Percentiles rank a stretch among this genome's conserved stretches.
phyloP scores from a whole-genome alignment of 2,888 invertebrate genomes.

The Scaptomyza flava region DNA sequence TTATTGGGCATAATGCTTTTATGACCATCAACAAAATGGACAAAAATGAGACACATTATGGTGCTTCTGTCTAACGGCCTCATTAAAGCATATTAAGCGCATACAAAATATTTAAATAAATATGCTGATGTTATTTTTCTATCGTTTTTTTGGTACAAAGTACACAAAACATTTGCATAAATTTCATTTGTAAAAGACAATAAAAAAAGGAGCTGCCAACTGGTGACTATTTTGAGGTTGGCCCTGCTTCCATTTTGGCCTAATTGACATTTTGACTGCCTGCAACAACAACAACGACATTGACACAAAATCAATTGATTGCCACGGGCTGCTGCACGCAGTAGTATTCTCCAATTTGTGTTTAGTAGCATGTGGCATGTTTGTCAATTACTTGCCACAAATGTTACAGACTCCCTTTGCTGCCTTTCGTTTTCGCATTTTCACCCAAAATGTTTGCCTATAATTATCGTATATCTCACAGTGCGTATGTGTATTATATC shows the following conservation, averaged over 20 bases:
- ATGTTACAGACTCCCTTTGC: slow-evolving; percentile 8
- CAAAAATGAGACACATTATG: slow-evolving; percentile 65
- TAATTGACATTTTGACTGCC: slow-evolving; percentile 73
- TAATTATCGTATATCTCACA: slow-evolving; percentile 50
- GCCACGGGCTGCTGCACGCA: slow-evolving; percentile 43
- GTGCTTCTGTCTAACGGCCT: slow-evolving; percentile 7
- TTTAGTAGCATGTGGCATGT: slow-evolving; percentile 78
- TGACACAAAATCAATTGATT: slow-evolving; percentile 71
- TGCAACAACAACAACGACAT: slow-evolving; percentile 23
- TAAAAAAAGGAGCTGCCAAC: slow-evolving; percentile 34
- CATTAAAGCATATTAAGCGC: slow-evolving; percentile 37
- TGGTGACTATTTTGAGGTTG: slow-evolving; percentile 33
- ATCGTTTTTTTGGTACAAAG: neutral
- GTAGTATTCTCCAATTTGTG: slow-evolving; percentile 67
- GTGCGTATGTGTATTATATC: slow-evolving; percentile 78
- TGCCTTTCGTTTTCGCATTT: slow-evolving; percentile 12
- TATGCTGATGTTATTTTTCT: slow-evolving; percentile 4
- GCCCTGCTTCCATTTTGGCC: slow-evolving; percentile 4
- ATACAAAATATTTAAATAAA: slow-evolving; percentile 53
- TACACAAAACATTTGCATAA: slow-evolving; percentile 58
- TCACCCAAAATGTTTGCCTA: slow-evolving; percentile 61
- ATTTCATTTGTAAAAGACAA: slow-evolving; percentile 44
- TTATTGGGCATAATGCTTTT: slow-evolving; percentile 82
- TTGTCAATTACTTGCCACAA: slow-evolving; percentile 72
- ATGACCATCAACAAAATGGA: slow-evolving; percentile 51